A percentile compares a stretch with the other conserved stretches of the same genome.
These are phyloP conservation scores for Rhincodon typus DNA, from an alignment of 2,797 vertebrate genomes.

Conservation along the genomic window DNA sequence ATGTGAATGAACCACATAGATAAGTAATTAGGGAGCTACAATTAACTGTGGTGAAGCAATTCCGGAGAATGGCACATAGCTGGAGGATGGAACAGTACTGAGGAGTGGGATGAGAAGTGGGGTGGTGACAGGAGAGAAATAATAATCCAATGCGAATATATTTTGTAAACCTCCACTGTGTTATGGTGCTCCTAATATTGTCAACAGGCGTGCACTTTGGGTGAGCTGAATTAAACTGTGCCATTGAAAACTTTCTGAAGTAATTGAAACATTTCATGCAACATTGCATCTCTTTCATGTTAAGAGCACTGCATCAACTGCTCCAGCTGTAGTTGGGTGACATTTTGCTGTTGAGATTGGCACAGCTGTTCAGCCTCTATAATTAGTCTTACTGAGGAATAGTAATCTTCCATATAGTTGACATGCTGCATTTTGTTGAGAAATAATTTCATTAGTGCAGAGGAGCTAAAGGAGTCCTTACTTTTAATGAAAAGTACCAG, in stretches of 20 bases:
- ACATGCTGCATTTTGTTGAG: background rate
- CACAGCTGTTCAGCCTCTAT: constrained; percentile 21
- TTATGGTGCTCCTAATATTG: background rate
- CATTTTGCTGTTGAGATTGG: background rate
- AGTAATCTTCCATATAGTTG: background rate
- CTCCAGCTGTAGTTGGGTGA: background rate
- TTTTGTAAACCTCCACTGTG: background rate
- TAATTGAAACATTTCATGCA: background rate
- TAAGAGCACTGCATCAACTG: background rate
- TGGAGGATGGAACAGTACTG: background rate
- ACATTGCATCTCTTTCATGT: background rate
- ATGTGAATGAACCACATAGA: background rate
- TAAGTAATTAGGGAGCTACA: background rate
- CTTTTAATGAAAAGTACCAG: background rate
- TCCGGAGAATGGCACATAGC: background rate
- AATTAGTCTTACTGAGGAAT: constrained; percentile 14
- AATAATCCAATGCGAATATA: background rate
- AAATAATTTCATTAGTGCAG: constrained; percentile 5
- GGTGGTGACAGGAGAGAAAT: background rate
- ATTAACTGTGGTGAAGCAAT: constrained; percentile 7
- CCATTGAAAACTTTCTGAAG: background rate
- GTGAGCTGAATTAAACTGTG: background rate
- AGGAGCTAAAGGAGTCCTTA: background rate
- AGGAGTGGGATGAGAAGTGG: background rate
- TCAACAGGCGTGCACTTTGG: background rate